phyloP scores from a whole-genome alignment of 2,113 vertebrate species.

The Pholis gunnellus region DNA sequence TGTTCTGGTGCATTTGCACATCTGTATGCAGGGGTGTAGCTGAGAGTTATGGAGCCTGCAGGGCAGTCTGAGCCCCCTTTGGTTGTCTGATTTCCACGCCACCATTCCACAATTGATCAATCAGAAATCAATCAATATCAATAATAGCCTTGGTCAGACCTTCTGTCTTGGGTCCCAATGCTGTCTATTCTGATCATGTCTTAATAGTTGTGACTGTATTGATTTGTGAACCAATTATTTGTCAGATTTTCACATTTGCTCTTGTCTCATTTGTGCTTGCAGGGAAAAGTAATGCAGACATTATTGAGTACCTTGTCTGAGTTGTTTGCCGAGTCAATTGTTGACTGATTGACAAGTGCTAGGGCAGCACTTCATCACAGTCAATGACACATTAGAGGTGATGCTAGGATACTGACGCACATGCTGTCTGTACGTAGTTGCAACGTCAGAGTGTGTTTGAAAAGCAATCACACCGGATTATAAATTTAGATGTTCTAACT shows the following conservation, averaged over 20 bases:
- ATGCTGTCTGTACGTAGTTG: not conserved
- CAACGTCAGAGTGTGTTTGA: not conserved
- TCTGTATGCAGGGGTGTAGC: not conserved
- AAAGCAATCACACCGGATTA: not conserved
- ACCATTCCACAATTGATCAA: not conserved
- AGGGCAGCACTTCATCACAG: not conserved
- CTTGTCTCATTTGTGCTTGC: not conserved
- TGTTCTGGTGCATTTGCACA: slow-evolving; percentile 27
- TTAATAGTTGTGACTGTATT: not conserved
- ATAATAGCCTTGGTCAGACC: not conserved
- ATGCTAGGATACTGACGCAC: slow-evolving; percentile 8
- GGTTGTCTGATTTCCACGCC: not conserved
- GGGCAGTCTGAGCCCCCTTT: not conserved
- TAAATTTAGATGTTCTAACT: not conserved
- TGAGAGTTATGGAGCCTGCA: not conserved
- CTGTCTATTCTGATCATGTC: not conserved
- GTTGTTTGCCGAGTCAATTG: not conserved
- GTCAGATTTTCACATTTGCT: not conserved
- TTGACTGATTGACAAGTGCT: not conserved
- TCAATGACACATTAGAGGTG: slow-evolving; percentile 18
- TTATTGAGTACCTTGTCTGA: not conserved
- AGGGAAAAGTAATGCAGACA: not conserved
- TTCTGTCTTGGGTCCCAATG: not conserved
- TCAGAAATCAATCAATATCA: not conserved
- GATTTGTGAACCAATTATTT: not conserved